Evolutionary conservation across 2,888 invertebrate genomes (phyloP), one percentile per base, ranked within the genome.

Genomic region (Parnassius apollo): DNA sequence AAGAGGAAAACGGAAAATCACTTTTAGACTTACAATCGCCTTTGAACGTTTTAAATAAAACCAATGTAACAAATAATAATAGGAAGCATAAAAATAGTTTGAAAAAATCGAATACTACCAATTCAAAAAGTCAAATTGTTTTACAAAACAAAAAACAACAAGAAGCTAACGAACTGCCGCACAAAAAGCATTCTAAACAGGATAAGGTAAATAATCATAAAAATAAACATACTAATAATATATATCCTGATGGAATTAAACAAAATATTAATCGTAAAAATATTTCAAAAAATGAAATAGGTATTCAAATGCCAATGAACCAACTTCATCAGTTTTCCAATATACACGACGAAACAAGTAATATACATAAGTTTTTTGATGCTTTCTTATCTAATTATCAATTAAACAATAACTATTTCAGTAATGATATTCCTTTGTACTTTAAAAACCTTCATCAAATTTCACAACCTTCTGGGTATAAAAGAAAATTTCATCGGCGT

Each of bases 401-500:
- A 50, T 45, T 52, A 13, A 52, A 25, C 9, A 60, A 60, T 42
- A 56, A 46, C n/a, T 18, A 65, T 56, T 59, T 53, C 35, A 63
- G 57, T n/a, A 61, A 58, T n/a, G 59, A 60, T 45, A 71, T 67
- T 57, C 73, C 73, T 7, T 71, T 65, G 49, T 69, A 73, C 46
- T 67, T 69, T 65, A 68, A 68, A 44, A 67, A 72, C 56, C 63
- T 72, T 35, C 70, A 71, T 61, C 69, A 69, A 68, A 57, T 62
- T 35, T 59, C 68, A 35, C 65, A 68, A 61, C 51, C 58, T 13
- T 45, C 64, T 61, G 2, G 52, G 2, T 35, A 54, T 50, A 66
- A 64, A n/a, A 67, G 53, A 10, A 59, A 61, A 22, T 44, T 57
- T 3, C 58, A 65, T 46, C 70, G 57, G 54, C 67, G 54, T 13